Percentiles rank a stretch among this genome's conserved stretches.
Evolutionary conservation across 1,140 invertebrate genomes (phyloP).

Genomic region (Aphaenogaster ashmeadi): DNA sequence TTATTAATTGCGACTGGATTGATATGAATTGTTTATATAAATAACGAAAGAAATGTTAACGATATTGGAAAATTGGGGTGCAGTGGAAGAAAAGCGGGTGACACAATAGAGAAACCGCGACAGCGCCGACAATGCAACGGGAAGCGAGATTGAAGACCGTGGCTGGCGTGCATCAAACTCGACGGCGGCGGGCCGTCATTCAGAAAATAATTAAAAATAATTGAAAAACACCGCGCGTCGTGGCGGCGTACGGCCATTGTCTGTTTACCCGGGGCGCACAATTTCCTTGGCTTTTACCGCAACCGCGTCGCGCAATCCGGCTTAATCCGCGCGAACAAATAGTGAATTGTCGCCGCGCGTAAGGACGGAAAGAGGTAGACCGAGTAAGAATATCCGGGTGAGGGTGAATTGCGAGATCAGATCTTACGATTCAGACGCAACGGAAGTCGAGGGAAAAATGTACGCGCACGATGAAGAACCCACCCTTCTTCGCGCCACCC

Average conservation of each 20-base stretch:
- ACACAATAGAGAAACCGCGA: slow-evolving; percentile 39
- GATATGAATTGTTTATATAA: neutral
- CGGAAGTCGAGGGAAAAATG: neutral
- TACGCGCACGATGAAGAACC: neutral
- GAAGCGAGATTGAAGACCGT: slow-evolving; percentile 34
- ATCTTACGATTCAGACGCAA: neutral
- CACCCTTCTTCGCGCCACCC: neutral
- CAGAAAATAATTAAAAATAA: slow-evolving; percentile 84
- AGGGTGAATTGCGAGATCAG: neutral
- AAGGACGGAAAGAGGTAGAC: slow-evolving; percentile 55
- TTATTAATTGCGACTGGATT: slow-evolving; percentile 38
- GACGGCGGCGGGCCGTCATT: slow-evolving; percentile 69
- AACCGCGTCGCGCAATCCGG: slow-evolving; percentile 65
- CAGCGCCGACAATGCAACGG: slow-evolving; percentile 42
- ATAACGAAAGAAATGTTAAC: slow-evolving; percentile 41
- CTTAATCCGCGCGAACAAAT: slow-evolving; percentile 78
- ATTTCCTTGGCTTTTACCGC: slow-evolving; percentile 73
- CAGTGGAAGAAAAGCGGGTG: slow-evolving; percentile 50
- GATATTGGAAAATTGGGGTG: slow-evolving; percentile 48
- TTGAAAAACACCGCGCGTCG: slow-evolving; percentile 75
- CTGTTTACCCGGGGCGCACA: slow-evolving; percentile 57
- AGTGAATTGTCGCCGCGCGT: slow-evolving; percentile 72
- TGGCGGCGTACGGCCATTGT: slow-evolving; percentile 63
- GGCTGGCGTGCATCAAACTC: slow-evolving; percentile 65
- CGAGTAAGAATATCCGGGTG: slow-evolving; percentile 44